These are phyloP conservation scores for Talpa occidentalis DNA, from an alignment of 2,113 vertebrate species.

Conservation along the genomic window DNA sequence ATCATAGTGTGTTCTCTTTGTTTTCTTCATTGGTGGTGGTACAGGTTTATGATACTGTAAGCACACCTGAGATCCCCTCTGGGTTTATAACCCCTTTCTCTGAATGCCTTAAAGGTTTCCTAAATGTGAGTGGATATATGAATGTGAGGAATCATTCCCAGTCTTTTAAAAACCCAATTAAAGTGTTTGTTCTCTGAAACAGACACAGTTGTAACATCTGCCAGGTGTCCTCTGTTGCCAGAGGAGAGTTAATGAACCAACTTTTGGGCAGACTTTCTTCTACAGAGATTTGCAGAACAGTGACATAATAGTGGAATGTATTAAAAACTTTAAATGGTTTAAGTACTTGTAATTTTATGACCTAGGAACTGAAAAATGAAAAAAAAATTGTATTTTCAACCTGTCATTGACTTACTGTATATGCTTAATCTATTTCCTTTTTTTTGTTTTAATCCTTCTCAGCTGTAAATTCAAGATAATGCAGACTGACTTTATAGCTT, in stretches of 20 bases:
- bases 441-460: slow-evolving; percentile 1
- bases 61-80: not conserved
- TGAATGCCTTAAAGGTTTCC: not conserved
- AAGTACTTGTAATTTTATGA: not conserved
- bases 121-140: not conserved
- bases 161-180: not conserved
- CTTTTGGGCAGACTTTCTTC: not conserved
- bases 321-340: not conserved
- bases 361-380: not conserved
- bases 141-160: not conserved
- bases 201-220: not conserved
- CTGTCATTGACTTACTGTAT: not conserved
- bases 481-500: not conserved
- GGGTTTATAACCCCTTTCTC: not conserved
- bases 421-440: not conserved
- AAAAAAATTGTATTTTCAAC: not conserved
- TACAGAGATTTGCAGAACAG: not conserved
- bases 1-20: not conserved
- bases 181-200: not conserved
- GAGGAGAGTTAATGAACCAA: not conserved
- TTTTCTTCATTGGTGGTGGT: slow-evolving; percentile 9
- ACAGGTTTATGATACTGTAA: not conserved
- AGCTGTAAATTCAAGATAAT: not conserved
- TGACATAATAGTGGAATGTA: not conserved
- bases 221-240: not conserved